Percentiles rank a stretch among this genome's conserved stretches.
phyloP scores from a whole-genome alignment of 2,113 vertebrate genomes.

The Actenoides lindsayi region DNA sequence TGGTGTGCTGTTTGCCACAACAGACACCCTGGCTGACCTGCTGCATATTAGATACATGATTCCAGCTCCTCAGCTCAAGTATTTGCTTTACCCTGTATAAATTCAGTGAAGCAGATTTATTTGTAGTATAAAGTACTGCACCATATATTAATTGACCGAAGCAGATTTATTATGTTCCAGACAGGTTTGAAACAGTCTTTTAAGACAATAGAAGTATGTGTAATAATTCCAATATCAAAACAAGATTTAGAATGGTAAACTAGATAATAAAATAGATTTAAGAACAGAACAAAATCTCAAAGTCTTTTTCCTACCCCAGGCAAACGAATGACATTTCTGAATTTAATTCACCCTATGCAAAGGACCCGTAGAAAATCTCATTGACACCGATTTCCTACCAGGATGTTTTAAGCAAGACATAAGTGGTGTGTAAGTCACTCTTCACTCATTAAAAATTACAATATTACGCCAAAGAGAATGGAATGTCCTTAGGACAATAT shows the following conservation, averaged over 20 bases:
- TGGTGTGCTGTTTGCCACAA: not conserved
- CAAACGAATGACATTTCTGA: not conserved
- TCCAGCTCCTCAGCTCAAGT: not conserved
- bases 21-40: not conserved
- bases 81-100: not conserved
- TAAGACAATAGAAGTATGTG: not conserved
- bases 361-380: not conserved
- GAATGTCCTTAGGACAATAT: not conserved
- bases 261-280: not conserved
- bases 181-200: not conserved
- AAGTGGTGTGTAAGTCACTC: not conserved
- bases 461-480: not conserved
- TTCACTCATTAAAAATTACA: not conserved
- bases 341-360: not conserved
- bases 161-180: not conserved
- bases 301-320: not conserved
- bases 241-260: not conserved
- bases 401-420: not conserved
- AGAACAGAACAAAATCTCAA: not conserved
- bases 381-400: not conserved
- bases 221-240: not conserved
- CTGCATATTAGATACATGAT: not conserved
- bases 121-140: not conserved
- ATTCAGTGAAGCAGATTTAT: slow-evolving; percentile 9
- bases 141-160: not conserved